A percentile compares a stretch with the other conserved stretches of the same genome.
Evolutionary conservation across 2,797 vertebrate species (phyloP).

Genomic region (Trachurus trachurus): DNA sequence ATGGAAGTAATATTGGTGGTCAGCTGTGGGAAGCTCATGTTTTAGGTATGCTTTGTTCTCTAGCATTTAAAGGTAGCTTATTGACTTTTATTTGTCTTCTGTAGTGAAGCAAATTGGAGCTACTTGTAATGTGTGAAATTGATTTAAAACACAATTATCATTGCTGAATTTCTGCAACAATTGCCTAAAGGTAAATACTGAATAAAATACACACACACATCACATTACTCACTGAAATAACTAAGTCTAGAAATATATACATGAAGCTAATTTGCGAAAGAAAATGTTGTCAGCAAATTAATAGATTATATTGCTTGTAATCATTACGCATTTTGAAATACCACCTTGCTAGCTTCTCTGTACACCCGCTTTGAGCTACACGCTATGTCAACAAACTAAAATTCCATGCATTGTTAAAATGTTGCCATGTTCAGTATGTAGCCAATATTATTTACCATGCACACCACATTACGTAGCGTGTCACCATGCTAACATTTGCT

Average conservation of each 20-base stretch:
- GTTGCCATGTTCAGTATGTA: not conserved
- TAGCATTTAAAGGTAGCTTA: constrained; percentile 40
- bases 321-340: not conserved
- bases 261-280: not conserved
- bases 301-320: not conserved
- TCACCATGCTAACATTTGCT: not conserved
- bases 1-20: constrained; percentile 72
- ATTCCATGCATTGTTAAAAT: not conserved
- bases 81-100: constrained; percentile 52
- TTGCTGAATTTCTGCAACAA: not conserved
- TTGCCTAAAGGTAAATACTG: not conserved
- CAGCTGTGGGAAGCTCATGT: constrained; percentile 50
- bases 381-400: not conserved
- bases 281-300: not conserved
- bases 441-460: not conserved
- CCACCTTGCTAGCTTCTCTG: not conserved
- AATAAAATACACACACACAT: not conserved
- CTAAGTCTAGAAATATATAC: not conserved
- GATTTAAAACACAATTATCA: not conserved
- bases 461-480: not conserved
- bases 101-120: not conserved
- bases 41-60: constrained; percentile 48
- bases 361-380: not conserved
- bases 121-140: constrained; percentile 19
- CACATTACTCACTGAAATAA: not conserved